phyloP scores from a whole-genome alignment of 2,888 invertebrate species.

The Hydraecia micacea region DNA sequence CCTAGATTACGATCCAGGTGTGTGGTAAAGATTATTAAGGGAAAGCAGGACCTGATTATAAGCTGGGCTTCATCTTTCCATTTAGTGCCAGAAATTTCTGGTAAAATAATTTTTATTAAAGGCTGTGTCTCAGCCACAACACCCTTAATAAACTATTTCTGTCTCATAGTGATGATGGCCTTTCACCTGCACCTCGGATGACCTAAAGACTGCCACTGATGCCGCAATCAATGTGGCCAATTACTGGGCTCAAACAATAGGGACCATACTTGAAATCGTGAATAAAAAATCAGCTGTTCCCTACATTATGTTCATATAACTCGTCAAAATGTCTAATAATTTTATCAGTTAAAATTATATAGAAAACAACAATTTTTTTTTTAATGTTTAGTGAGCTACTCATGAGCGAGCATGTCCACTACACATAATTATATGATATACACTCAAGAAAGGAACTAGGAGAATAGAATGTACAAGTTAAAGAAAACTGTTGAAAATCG shows the following conservation, averaged over 20 bases:
- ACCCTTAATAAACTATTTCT: background rate
- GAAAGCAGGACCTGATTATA: background rate
- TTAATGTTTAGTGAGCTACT: background rate
- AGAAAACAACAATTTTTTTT: background rate
- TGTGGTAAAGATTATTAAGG: background rate
- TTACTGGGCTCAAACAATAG: background rate
- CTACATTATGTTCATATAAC: too few relatives aligned
- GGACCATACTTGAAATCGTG: too few relatives aligned
- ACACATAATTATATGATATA: background rate
- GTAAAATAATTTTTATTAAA: background rate
- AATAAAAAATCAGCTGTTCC: too few relatives aligned
- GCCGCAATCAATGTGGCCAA: background rate
- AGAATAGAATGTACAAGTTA: background rate
- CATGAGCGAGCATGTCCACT: background rate
- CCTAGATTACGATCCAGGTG: conserved; percentile 7
- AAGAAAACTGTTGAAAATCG: background rate
- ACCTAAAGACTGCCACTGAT: too few relatives aligned
- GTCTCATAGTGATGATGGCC: background rate
- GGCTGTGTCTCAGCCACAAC: too few relatives aligned
- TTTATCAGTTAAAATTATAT: background rate
- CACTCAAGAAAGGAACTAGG: background rate
- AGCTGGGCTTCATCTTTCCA: background rate
- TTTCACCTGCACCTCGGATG: too few relatives aligned
- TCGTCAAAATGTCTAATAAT: too few relatives aligned
- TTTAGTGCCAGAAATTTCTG: background rate